Percentiles rank a stretch among this genome's conserved stretches.
Evolutionary conservation across 2,113 vertebrate species (phyloP).

Genomic region (Narcine bancroftii): DNA sequence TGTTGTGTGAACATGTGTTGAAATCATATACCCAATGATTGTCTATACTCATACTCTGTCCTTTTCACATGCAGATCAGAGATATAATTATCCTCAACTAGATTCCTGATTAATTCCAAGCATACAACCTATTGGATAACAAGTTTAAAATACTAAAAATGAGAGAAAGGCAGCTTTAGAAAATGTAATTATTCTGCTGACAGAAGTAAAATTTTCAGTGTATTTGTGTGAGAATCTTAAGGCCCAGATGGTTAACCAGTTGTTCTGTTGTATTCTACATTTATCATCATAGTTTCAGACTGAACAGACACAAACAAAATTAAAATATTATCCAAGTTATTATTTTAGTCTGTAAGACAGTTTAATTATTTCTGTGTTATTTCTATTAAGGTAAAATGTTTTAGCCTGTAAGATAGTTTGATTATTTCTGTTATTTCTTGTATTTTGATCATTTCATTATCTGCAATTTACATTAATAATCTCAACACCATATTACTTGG

Average conservation of each 20-base stretch:
- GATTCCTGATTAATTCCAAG: not conserved
- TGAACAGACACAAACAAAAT: not conserved
- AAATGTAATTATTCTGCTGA: not conserved
- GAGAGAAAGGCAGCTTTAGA: not conserved
- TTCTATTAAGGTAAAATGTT: not conserved
- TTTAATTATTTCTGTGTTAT: not conserved
- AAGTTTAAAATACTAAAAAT: not conserved
- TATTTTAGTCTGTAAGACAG: not conserved
- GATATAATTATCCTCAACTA: not conserved
- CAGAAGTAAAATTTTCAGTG: not conserved
- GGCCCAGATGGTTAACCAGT: not conserved
- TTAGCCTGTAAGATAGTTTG: not conserved
- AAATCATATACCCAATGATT: not conserved
- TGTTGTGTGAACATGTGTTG: not conserved
- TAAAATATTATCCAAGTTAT: not conserved
- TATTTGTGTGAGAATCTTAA: not conserved
- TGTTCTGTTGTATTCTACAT: not conserved
- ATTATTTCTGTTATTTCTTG: not conserved
- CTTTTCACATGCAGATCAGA: not conserved
- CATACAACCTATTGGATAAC: not conserved
- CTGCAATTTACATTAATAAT: not conserved
- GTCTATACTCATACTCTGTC: not conserved
- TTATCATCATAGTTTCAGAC: not conserved
- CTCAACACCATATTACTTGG: not conserved
- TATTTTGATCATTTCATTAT: not conserved